Evolutionary conservation across 2,888 invertebrate genomes (phyloP).

Genomic region (Alloplasta piceator): DNA sequence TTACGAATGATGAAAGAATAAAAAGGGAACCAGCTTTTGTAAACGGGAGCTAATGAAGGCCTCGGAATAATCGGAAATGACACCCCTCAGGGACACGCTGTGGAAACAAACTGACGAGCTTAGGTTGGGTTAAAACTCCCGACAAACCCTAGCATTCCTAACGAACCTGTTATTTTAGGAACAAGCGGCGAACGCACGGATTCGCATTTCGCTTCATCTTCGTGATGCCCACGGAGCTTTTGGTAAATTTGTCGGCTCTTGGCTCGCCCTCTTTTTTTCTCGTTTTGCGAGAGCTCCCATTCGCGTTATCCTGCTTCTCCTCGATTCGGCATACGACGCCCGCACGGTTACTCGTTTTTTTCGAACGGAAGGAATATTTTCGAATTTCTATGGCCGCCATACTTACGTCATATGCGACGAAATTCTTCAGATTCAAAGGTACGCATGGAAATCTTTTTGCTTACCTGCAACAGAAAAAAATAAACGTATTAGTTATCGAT

Average conservation of each 20-base stretch:
- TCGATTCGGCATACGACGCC: not conserved
- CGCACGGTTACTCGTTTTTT: not conserved
- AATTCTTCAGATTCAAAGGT: slow-evolving; percentile 22
- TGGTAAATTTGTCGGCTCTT: slow-evolving; percentile 34
- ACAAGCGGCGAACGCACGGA: slow-evolving; percentile 45
- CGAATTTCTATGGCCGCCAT: slow-evolving; percentile 47
- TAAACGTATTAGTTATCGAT: slow-evolving; percentile 39
- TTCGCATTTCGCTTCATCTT: slow-evolving; percentile 27
- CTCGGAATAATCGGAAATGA: slow-evolving; percentile 55
- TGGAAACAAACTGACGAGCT: slow-evolving; percentile 64
- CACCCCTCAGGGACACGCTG: slow-evolving; percentile 46
- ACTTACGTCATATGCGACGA: slow-evolving; percentile 54
- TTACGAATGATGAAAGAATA: not conserved
- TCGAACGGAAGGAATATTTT: slow-evolving; percentile 46
- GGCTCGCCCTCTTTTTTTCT: slow-evolving; percentile 43
- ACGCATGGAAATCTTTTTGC: slow-evolving; percentile 47
- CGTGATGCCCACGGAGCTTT: slow-evolving; percentile 41
- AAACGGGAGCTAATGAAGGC: slow-evolving; percentile 33
- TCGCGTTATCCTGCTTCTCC: slow-evolving; percentile 21
- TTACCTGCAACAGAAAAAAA: slow-evolving; percentile 68
- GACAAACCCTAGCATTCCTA: slow-evolving; percentile 68
- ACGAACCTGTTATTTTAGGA: slow-evolving; percentile 71
- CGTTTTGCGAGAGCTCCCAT: slow-evolving; percentile 6
- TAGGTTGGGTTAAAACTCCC: slow-evolving; percentile 62
- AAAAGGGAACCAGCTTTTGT: not conserved